phyloP scores from a whole-genome alignment of 2,113 vertebrate genomes.

The Aptenodytes patagonicus region DNA sequence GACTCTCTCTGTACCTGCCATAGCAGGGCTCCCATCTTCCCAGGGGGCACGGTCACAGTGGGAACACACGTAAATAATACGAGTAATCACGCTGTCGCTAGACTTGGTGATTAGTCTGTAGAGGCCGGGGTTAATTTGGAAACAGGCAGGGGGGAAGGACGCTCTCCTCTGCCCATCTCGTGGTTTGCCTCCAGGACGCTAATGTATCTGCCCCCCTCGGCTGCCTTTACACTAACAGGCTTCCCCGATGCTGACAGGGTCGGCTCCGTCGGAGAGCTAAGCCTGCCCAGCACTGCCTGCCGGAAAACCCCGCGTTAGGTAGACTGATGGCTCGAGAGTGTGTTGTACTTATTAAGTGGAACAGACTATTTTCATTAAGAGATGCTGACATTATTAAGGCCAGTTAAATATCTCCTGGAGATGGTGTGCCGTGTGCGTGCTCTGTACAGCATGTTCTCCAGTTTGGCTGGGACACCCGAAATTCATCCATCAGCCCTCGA shows the following conservation, averaged over 20 bases:
- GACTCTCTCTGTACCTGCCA: fast-evolving
- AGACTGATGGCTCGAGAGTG: not conserved
- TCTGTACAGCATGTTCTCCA: not conserved
- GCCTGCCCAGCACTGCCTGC: not conserved
- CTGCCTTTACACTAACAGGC: not conserved
- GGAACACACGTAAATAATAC: not conserved
- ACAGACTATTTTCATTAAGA: constrained; percentile 8
- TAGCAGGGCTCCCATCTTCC: not conserved
- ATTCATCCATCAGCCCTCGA: not conserved
- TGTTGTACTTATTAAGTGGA: not conserved
- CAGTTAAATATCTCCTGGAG: not conserved
- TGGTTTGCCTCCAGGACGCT: not conserved
- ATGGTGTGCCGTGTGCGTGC: not conserved
- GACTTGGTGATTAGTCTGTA: not conserved
- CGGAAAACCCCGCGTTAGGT: fast-evolving
- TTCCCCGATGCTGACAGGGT: not conserved
- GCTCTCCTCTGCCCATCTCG: not conserved
- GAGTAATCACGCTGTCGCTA: fast-evolving
- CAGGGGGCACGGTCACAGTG: fast-evolving
- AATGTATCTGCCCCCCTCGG: not conserved
- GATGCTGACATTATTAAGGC: not conserved
- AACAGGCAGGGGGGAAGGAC: not conserved
- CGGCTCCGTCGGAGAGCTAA: not conserved
- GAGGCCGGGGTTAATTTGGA: not conserved
- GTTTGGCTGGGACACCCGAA: not conserved